Evolutionary conservation across 2,797 vertebrate genomes (phyloP), one percentile per base, ranked within the genome.

Genomic region (Arnoldichthys spilopterus): DNA sequence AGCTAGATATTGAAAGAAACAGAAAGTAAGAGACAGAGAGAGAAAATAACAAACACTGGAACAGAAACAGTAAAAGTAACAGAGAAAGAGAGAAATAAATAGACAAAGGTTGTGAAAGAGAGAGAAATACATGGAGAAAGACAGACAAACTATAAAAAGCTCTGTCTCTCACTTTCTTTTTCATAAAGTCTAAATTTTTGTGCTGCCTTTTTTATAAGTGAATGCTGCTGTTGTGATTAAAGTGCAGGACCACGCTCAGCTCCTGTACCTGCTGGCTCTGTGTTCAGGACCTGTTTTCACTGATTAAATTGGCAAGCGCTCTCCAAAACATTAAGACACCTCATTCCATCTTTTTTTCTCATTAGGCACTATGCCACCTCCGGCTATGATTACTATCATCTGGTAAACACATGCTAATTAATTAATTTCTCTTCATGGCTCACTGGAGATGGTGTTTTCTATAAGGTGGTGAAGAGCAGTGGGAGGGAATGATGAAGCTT

Each of bases 381-480:
- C 72, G 62, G 83, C 84, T 74, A 79, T 83, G 85, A 90, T 88
- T 71, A 75, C 76, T 88, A 87, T 91, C 86, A 85, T 74, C 80
- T 86, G 71, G 81, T 72, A 85, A 89, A 90, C 85, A 90, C 86
- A 84, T 85, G 85, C 85, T 88, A 89, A 91, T 91, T 83, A 89
- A 92, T 91, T 89, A 75, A 89, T 90, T 91, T 88, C 80, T 83
- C 85, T 88, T 88, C 88, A 87, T 85, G 90, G 88, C 89, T 89
- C 83, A 81, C 82, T 82, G 85, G 87, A 87, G 78, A 83, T 83
- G 74, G 81, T 83, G 89, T 86, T 86, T 79, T 82, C 84, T 84
- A 67, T 89, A 90, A 91, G 90, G 86, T 88, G 89, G 90, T 90
- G 85, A 90, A 88, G 22, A 53, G 30, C 53, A 66, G 62, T 77